phyloP scores from a whole-genome alignment of 2,797 vertebrate species.

The Vipera latastei region DNA sequence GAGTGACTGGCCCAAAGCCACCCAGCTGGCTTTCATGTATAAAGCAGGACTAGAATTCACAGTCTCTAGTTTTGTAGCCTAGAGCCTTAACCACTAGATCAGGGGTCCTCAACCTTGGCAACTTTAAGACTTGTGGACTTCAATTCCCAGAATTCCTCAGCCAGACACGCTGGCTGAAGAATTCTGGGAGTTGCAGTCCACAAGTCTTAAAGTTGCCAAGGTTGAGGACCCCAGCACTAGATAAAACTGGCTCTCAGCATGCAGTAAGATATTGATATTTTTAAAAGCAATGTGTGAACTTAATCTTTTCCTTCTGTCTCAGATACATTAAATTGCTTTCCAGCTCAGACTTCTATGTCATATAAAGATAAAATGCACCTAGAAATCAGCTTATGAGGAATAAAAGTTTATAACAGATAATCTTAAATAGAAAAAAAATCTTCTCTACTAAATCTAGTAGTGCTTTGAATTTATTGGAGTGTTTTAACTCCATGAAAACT shows the following conservation, averaged over 20 bases:
- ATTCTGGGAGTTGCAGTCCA: too few relatives aligned
- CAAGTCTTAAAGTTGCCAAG: too few relatives aligned
- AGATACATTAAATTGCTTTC: neutral
- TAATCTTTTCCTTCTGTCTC: neutral
- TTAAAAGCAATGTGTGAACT: neutral
- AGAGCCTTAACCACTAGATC: neutral
- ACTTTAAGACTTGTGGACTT: too few relatives aligned
- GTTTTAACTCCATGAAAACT: neutral
- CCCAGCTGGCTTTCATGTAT: neutral
- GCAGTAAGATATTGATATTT: neutral
- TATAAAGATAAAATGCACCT: neutral
- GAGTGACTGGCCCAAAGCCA: neutral
- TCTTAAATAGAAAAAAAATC: neutral
- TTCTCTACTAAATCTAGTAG: neutral
- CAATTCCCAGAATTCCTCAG: too few relatives aligned
- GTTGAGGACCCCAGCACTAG: too few relatives aligned
- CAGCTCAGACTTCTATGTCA: neutral
- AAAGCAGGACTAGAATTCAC: neutral
- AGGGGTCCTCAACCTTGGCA: too few relatives aligned
- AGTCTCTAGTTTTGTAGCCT: neutral
- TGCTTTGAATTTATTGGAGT: neutral
- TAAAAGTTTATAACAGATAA: neutral
- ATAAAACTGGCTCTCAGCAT: neutral
- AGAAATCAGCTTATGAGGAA: neutral
- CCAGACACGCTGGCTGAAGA: too few relatives aligned